These are phyloP conservation scores for Tiliacea aurago DNA, from an alignment of 2,888 invertebrate genomes.

Conservation along the genomic window DNA sequence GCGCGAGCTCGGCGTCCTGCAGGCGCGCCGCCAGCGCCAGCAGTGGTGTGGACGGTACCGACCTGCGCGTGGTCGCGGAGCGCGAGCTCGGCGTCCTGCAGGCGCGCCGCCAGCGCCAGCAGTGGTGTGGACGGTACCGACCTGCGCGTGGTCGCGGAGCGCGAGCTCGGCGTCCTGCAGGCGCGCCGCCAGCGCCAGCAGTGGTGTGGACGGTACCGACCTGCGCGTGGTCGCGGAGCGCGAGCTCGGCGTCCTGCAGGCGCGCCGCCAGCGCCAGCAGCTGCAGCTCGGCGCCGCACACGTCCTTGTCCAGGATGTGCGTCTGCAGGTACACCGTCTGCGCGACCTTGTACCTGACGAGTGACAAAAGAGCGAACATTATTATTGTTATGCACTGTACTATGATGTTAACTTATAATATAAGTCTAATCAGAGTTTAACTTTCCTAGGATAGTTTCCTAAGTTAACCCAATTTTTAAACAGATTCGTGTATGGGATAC, in stretches of 20 bases:
- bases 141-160: no score
- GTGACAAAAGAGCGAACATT: conserved; percentile 59
- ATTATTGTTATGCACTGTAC: background rate
- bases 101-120: no score
- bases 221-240: conserved; percentile 58
- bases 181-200: no score
- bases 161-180: no score
- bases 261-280: conserved; percentile 84
- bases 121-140: no score
- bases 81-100: no score
- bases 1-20: no score
- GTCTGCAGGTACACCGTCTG: conserved; percentile 96
- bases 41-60: no score
- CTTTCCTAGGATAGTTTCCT: background rate
- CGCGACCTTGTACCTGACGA: conserved; percentile 93
- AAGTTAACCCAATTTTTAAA: background rate
- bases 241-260: conserved; percentile 82
- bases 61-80: no score
- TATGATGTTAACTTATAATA: background rate
- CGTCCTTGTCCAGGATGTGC: conserved; percentile 95
- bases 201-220: conserved; percentile 13
- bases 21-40: no score
- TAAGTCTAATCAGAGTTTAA: background rate
- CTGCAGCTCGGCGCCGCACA: conserved; percentile 84
- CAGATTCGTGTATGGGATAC: background rate